Evolutionary conservation across 2,797 vertebrate genomes (phyloP).

Genomic region (Clarias pachynema): DNA sequence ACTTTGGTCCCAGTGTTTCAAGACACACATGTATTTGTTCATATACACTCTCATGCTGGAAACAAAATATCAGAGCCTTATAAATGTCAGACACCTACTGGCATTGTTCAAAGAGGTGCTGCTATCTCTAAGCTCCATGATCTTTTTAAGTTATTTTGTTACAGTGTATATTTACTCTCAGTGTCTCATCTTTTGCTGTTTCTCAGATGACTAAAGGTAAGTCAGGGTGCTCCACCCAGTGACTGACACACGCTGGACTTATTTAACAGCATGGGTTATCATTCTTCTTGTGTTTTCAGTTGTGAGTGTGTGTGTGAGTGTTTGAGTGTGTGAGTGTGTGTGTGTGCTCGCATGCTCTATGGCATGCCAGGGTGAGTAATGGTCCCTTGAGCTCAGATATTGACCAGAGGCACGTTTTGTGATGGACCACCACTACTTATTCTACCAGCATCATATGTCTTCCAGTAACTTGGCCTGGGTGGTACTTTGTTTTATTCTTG

Average conservation of each 20-base stretch:
- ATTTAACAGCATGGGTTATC: constrained; percentile 10
- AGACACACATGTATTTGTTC: background rate
- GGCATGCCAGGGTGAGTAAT: constrained; percentile 75
- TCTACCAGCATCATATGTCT: constrained; percentile 66
- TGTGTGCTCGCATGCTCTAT: constrained; percentile 47
- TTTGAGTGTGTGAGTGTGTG: background rate
- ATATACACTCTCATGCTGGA: background rate
- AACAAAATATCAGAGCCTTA: background rate
- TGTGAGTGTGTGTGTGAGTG: constrained; percentile 2
- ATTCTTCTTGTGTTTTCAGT: constrained; percentile 28
- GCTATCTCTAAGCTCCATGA: background rate
- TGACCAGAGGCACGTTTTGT: constrained; percentile 66
- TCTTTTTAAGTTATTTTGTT: too few relatives aligned
- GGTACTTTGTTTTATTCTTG: constrained; percentile 65
- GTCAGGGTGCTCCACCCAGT: background rate
- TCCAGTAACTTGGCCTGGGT: constrained; percentile 58
- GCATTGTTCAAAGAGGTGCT: background rate
- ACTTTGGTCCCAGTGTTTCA: background rate
- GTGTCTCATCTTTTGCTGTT: background rate
- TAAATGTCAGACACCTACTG: background rate
- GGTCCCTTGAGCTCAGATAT: constrained; percentile 62
- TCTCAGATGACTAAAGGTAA: background rate
- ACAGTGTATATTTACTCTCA: too few relatives aligned
- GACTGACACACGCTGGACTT: background rate
- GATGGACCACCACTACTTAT: constrained; percentile 74